phyloP scores from a whole-genome alignment of 2,113 vertebrate species.

The Melanotaenia duboulayi region DNA sequence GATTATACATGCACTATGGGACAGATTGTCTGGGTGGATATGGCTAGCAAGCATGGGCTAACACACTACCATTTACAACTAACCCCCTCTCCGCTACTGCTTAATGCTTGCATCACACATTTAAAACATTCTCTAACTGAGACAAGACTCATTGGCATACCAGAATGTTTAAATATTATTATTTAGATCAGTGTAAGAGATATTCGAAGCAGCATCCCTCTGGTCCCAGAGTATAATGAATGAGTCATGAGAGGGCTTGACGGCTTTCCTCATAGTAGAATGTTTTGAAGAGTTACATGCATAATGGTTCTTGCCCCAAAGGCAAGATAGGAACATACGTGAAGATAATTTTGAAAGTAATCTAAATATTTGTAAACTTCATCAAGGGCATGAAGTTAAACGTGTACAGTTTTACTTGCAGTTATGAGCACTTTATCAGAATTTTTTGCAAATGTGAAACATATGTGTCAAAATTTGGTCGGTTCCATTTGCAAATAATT shows the following conservation, averaged over 20 bases:
- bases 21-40: slow-evolving; percentile 56
- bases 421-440: slow-evolving; percentile 36
- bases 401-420: slow-evolving; percentile 37
- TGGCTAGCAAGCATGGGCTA: slow-evolving; percentile 36
- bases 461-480: slow-evolving; percentile 58
- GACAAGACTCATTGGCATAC: slow-evolving; percentile 31
- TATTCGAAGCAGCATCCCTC: slow-evolving; percentile 22
- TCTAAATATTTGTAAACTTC: slow-evolving; percentile 66
- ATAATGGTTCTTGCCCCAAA: slow-evolving; percentile 52
- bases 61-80: slow-evolving; percentile 35
- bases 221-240: slow-evolving; percentile 37
- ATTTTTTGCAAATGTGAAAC: slow-evolving; percentile 36
- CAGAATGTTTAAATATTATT: slow-evolving; percentile 25
- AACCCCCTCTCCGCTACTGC: slow-evolving; percentile 37
- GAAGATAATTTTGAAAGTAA: slow-evolving; percentile 62
- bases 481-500: slow-evolving; percentile 68
- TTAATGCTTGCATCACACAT: slow-evolving; percentile 29
- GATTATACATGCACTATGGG: slow-evolving; percentile 59
- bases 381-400: slow-evolving; percentile 45
- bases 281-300: slow-evolving; percentile 59
- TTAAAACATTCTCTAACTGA: not conserved
- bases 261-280: slow-evolving; percentile 44
- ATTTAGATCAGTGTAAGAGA: slow-evolving; percentile 3
- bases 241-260: slow-evolving; percentile 24
- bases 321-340: slow-evolving; percentile 47